A percentile compares a stretch with the other conserved stretches of the same genome.
These are phyloP conservation scores for Petrocephalus microphthalmus DNA, from an alignment of 2,113 vertebrate genomes.

Conservation along the genomic window DNA sequence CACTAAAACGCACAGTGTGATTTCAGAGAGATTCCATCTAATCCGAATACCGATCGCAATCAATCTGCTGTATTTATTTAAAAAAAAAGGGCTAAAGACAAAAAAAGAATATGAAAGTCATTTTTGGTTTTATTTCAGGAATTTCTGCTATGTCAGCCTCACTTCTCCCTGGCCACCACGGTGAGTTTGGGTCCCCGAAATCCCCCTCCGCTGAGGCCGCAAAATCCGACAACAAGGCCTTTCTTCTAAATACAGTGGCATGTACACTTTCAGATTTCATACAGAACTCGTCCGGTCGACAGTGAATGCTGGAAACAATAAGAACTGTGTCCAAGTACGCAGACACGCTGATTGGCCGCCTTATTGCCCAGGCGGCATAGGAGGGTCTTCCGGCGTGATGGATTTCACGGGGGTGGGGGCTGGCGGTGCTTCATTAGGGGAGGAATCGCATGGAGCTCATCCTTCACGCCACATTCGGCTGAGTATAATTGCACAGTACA, in stretches of 20 bases:
- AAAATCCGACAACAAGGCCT: not conserved
- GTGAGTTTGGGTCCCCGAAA: not conserved
- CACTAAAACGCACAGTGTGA: not conserved
- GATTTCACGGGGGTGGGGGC: not conserved
- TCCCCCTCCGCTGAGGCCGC: not conserved
- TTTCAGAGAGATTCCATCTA: not conserved
- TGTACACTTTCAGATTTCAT: not conserved
- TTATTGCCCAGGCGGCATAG: not conserved
- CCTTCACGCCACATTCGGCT: conserved; percentile 2
- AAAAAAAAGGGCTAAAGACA: not conserved
- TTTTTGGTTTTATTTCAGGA: not conserved
- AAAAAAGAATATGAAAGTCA: not conserved
- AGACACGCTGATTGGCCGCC: not conserved
- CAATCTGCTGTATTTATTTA: not conserved
- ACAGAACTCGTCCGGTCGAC: not conserved
- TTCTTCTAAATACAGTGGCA: not conserved
- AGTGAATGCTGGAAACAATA: not conserved
- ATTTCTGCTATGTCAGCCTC: not conserved
- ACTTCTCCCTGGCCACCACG: conserved; percentile 4
- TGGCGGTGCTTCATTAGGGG: conserved; percentile 10
- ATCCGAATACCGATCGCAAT: not conserved
- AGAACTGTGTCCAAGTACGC: not conserved
- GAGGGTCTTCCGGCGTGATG: not conserved
- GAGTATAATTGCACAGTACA: conserved; percentile 32
- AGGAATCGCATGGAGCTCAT: not conserved